These are phyloP conservation scores for Pelecanoides urinatrix DNA, from an alignment of 2,113 vertebrate species.

Conservation along the genomic window DNA sequence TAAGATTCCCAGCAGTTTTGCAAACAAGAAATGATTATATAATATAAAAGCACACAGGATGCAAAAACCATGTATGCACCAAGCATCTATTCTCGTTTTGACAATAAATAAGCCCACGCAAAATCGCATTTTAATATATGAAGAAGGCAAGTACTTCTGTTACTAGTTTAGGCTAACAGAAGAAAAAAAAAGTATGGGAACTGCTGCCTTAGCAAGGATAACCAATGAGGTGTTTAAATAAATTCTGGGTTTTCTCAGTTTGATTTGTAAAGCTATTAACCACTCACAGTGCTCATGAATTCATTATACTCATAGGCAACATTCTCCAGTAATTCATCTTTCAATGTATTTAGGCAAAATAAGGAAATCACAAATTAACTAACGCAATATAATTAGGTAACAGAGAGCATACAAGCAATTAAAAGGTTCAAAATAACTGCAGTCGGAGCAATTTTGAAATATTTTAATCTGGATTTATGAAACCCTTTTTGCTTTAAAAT, in stretches of 20 bases:
- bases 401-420: neutral
- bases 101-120: neutral
- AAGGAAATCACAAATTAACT: constrained; percentile 26
- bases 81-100: neutral
- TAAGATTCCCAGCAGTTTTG: constrained; percentile 34
- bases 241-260: neutral
- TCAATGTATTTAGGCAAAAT: constrained; percentile 32
- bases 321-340: constrained; percentile 25
- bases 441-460: neutral
- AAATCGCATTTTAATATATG: neutral
- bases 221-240: constrained; percentile 45
- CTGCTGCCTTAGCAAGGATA: constrained; percentile 14
- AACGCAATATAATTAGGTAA: neutral
- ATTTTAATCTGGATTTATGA: neutral
- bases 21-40: constrained; percentile 9
- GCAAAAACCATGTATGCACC: neutral
- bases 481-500: neutral
- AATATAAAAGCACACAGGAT: constrained; percentile 3
- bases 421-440: constrained; percentile 8
- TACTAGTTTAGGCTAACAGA: neutral
- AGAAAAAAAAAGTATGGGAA: neutral
- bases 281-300: constrained; percentile 32
- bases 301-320: constrained; percentile 12
- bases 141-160: neutral
- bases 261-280: constrained; percentile 48